Conservation (phyloP, 1,140 invertebrate species). For the Oscheius sp. region DNA sequence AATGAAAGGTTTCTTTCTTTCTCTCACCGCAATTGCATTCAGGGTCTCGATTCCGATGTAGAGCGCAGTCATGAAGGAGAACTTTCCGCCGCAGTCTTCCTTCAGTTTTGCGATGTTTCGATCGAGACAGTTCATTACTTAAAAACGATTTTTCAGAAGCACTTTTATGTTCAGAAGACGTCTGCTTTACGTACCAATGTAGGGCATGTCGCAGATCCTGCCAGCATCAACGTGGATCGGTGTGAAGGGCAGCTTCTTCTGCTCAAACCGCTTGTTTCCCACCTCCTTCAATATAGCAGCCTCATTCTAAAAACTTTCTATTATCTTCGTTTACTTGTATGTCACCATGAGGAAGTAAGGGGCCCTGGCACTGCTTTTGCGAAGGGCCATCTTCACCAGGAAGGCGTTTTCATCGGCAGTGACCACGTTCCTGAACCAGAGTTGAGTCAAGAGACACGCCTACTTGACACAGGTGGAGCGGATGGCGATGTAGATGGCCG, state of each 20-base stretch:
- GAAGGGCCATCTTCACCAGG: not conserved
- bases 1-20: too few species aligned
- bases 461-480: not conserved
- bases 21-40: not conserved
- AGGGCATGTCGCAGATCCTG: not conserved
- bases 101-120: not conserved
- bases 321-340: too few species aligned
- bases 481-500: not conserved
- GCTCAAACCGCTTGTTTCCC: not conserved
- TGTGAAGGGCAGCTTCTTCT: not conserved
- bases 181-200: too few species aligned
- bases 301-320: too few species aligned
- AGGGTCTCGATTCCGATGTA: not conserved
- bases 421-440: too few species aligned
- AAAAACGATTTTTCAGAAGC: too few species aligned
- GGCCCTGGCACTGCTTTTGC: not conserved
- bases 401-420: not conserved
- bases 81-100: not conserved
- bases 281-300: not conserved
- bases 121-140: not conserved
- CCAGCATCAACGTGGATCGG: not conserved
- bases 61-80: not conserved
- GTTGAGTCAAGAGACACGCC: too few species aligned
- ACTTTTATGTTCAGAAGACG: too few species aligned
- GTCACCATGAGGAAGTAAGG: not conserved